Evolutionary conservation across 2,113 vertebrate species (phyloP).

Genomic region (Balaenoptera acutorostrata): DNA sequence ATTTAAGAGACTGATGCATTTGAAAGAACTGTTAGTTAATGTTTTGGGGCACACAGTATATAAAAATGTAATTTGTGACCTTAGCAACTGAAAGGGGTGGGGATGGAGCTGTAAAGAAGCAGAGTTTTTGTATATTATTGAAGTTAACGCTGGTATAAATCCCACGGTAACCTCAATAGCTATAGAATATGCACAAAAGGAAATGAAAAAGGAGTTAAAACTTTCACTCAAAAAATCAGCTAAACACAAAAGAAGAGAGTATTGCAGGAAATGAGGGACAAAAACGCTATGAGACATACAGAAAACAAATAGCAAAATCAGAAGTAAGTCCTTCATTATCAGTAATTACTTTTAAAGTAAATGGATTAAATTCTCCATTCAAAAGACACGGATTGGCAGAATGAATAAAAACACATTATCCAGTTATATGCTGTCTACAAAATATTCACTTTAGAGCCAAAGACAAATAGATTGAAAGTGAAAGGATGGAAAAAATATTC

Average conservation of each 20-base stretch:
- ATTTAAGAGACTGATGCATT: not conserved
- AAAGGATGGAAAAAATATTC: not conserved
- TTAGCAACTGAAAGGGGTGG: not conserved
- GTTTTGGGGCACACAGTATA: not conserved
- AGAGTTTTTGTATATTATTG: not conserved
- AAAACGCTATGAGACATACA: not conserved
- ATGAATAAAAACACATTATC: not conserved
- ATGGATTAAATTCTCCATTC: not conserved
- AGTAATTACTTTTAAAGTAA: not conserved
- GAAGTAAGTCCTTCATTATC: not conserved
- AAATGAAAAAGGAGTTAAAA: not conserved
- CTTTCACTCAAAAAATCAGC: not conserved
- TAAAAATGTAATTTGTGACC: not conserved
- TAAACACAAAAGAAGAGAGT: not conserved
- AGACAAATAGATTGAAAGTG: not conserved
- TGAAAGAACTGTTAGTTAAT: not conserved
- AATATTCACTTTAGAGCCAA: not conserved
- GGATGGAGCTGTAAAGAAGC: not conserved
- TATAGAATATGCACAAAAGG: not conserved
- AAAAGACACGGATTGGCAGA: not conserved
- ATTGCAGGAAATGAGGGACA: not conserved
- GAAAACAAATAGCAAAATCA: not conserved
- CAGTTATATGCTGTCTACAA: not conserved
- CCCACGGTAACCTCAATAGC: not conserved
- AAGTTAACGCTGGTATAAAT: not conserved